A percentile compares a stretch with the other conserved stretches of the same genome.
These are phyloP conservation scores for Scrobipalpa atriplicella DNA, from an alignment of 2,888 invertebrate species.

Conservation along the genomic window DNA sequence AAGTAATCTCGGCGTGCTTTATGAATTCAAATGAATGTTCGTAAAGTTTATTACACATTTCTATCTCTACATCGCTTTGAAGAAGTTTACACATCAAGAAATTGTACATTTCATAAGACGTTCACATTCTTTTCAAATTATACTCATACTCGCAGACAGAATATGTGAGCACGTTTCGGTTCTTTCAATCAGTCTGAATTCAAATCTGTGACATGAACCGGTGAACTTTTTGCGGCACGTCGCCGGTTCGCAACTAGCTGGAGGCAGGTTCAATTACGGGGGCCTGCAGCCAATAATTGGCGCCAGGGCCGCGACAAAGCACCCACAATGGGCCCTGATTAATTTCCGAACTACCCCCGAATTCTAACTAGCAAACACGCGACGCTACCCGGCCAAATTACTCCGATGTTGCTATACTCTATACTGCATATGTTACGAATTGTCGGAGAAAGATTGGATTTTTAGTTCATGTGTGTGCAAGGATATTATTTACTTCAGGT, in stretches of 20 bases:
- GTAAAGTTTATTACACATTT: neutral
- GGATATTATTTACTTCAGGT: neutral
- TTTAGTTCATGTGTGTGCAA: neutral
- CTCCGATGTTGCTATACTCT: slow-evolving; percentile 21
- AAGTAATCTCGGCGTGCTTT: neutral
- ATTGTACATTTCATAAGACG: too few relatives aligned
- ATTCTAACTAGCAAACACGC: slow-evolving; percentile 79
- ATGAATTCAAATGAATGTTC: neutral
- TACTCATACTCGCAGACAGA: too few relatives aligned
- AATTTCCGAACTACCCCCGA: slow-evolving; percentile 81
- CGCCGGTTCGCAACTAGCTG: slow-evolving; percentile 48
- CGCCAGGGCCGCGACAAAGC: slow-evolving; percentile 77
- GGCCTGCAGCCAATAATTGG: slow-evolving; percentile 76
- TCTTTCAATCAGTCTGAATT: neutral
- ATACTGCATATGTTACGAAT: slow-evolving; percentile 28
- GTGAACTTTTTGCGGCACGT: slow-evolving; percentile 51
- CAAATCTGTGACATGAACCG: neutral
- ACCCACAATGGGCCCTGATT: slow-evolving; percentile 80
- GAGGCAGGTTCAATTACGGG: slow-evolving; percentile 74
- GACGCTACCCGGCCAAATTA: slow-evolving; percentile 42
- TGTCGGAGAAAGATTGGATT: slow-evolving; percentile 1
- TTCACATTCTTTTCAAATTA: too few relatives aligned
- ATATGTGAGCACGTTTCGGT: neutral
- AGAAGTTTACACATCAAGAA: neutral
- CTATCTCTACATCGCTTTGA: neutral